Evolutionary conservation across 1,140 invertebrate species (phyloP).

Genomic region (Trigoniulus corallinus): DNA sequence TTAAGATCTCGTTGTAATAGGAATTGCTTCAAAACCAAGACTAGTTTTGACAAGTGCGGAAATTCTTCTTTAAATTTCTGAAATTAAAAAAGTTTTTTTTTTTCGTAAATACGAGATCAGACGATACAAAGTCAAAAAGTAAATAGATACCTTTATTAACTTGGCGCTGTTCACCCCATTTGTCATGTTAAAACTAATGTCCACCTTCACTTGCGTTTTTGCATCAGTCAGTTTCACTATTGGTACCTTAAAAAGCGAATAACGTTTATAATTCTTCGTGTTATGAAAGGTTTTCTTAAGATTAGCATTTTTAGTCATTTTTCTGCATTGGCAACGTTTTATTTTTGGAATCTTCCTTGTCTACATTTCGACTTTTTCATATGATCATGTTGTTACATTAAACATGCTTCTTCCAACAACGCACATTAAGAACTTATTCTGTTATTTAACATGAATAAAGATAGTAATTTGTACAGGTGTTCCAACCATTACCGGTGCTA

Average conservation of each 20-base stretch:
- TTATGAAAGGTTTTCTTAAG: no score
- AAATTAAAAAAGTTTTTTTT: slow-evolving; percentile 11
- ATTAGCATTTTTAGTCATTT: no score
- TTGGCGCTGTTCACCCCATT: slow-evolving; percentile 89
- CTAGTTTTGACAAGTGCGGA: slow-evolving; percentile 77
- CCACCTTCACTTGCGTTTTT: slow-evolving; percentile 79
- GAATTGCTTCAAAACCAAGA: slow-evolving; percentile 95
- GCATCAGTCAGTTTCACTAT: slow-evolving; percentile 95
- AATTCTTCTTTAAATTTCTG: slow-evolving; percentile 37
- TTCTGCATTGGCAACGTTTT: no score
- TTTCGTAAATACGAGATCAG: neutral
- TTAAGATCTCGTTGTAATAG: slow-evolving; percentile 91
- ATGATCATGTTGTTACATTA: no score
- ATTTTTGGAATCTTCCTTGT: no score
- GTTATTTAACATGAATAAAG: no score
- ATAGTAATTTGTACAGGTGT: no score
- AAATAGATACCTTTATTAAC: slow-evolving; percentile 53
- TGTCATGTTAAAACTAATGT: slow-evolving; percentile 97
- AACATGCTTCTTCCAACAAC: no score
- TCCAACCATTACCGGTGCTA: no score
- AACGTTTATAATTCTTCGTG: slow-evolving; percentile 3
- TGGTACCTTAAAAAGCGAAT: slow-evolving; percentile 44
- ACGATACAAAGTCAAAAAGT: neutral
- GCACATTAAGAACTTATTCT: no score
- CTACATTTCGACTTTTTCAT: no score